phyloP scores from a whole-genome alignment of 2,797 vertebrate species.

The Melanotaenia boesemani region DNA sequence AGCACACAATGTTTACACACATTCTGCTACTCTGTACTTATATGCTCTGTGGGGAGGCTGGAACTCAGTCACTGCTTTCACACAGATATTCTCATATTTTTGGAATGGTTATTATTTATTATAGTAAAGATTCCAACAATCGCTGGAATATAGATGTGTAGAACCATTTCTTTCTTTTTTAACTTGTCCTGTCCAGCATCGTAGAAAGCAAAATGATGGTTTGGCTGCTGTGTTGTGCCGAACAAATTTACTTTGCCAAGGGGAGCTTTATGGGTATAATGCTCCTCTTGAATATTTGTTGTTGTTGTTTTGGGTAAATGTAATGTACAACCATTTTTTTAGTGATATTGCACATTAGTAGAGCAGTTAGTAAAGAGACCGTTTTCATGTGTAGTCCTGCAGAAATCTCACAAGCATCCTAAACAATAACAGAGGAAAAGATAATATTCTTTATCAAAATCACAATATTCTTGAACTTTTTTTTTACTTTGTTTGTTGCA shows the following conservation, averaged over 20 bases:
- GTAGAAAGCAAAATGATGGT: too few relatives aligned
- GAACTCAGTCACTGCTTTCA: neutral
- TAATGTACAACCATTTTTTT: neutral
- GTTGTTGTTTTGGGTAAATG: too few relatives aligned
- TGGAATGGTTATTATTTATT: neutral
- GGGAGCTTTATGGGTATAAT: too few relatives aligned
- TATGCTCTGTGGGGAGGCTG: slow-evolving; percentile 12
- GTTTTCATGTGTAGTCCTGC: neutral
- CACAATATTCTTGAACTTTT: neutral
- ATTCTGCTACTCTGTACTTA: slow-evolving; percentile 10
- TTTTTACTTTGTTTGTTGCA: neutral
- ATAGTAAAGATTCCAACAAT: neutral
- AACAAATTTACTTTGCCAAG: too few relatives aligned
- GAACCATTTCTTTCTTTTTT: neutral
- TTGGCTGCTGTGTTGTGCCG: too few relatives aligned
- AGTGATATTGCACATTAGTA: neutral
- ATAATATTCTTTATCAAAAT: neutral
- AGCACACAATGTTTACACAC: neutral
- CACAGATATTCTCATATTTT: slow-evolving; percentile 3
- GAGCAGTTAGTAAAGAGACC: neutral
- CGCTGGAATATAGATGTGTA: neutral
- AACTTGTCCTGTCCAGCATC: too few relatives aligned
- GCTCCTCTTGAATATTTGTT: too few relatives aligned
- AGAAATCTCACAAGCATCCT: neutral
- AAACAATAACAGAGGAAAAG: neutral